Evolutionary conservation across 2,113 vertebrate genomes (phyloP).

Genomic region (Ardeotis arabs): DNA sequence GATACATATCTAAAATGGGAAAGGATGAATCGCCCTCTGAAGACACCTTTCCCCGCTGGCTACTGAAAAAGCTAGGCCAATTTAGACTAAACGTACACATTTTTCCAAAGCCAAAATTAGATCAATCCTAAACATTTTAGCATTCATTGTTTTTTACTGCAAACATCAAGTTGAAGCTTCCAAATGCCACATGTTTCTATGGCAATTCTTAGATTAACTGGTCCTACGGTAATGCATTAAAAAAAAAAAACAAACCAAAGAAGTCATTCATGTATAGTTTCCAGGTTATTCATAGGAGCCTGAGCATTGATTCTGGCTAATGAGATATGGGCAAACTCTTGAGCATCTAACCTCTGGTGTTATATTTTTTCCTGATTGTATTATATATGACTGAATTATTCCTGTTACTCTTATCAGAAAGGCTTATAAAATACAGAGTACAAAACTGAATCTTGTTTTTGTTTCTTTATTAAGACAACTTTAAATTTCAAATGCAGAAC

Average conservation of each 20-base stretch:
- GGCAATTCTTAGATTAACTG: not conserved
- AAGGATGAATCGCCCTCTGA: not conserved
- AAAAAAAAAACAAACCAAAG: not conserved
- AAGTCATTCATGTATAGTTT: not conserved
- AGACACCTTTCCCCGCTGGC: not conserved
- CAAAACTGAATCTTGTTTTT: not conserved
- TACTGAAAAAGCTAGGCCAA: not conserved
- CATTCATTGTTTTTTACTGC: not conserved
- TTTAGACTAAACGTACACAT: not conserved
- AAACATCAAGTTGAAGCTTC: not conserved
- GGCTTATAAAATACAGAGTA: not conserved
- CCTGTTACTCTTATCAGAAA: not conserved
- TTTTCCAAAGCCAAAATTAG: not conserved
- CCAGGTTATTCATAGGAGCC: not conserved
- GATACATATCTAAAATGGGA: not conserved
- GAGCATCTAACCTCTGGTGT: not conserved
- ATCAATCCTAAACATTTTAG: not conserved
- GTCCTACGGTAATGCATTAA: not conserved
- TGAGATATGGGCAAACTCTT: not conserved
- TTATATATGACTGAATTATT: not conserved
- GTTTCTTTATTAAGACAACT: not conserved
- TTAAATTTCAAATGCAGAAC: not conserved
- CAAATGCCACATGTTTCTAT: not conserved
- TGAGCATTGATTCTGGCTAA: not conserved
- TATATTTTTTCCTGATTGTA: not conserved